phyloP scores from a whole-genome alignment of 2,888 invertebrate species.

The Caenorhabditis japonica region DNA sequence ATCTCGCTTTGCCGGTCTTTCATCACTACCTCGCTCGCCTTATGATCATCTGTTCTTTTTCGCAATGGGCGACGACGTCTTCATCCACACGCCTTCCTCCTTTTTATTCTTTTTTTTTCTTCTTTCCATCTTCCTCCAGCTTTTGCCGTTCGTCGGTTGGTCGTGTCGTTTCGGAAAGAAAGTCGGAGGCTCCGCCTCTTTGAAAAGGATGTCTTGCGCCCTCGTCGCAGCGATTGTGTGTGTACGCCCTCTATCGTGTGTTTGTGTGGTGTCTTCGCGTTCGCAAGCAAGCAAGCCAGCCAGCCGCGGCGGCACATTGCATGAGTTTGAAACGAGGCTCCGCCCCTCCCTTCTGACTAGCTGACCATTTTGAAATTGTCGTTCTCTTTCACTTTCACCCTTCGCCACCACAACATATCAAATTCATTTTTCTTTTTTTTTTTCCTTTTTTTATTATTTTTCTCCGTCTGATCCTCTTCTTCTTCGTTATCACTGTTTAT shows the following conservation, averaged over 20 bases:
- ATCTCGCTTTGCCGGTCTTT: too few relatives aligned
- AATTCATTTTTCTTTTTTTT: slow-evolving; percentile 6
- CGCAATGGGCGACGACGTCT: neutral
- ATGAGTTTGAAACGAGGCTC: slow-evolving; percentile 43
- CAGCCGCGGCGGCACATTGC: slow-evolving; percentile 37
- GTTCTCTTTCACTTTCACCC: slow-evolving; percentile 4
- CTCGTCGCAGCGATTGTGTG: slow-evolving; percentile 5
- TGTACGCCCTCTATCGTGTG: slow-evolving; percentile 45
- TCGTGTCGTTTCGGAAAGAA: slow-evolving; percentile 12
- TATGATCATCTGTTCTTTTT: slow-evolving; percentile 49
- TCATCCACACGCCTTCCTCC: slow-evolving; percentile 1
- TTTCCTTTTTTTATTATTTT: slow-evolving; percentile 4
- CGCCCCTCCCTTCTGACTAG: slow-evolving; percentile 26
- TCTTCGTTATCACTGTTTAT: neutral
- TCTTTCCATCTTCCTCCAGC: slow-evolving; percentile 13
- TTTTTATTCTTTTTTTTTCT: too few relatives aligned
- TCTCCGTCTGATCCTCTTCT: neutral
- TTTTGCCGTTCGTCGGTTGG: slow-evolving; percentile 40
- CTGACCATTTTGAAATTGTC: slow-evolving; percentile 23
- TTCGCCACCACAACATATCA: too few relatives aligned
- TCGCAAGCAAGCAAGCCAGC: slow-evolving; percentile 7
- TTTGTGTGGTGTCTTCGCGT: slow-evolving; percentile 31
- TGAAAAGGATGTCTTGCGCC: slow-evolving; percentile 22
- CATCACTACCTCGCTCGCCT: slow-evolving; percentile 4
- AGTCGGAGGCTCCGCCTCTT: slow-evolving; percentile 27